Evolutionary conservation across 2,113 vertebrate species (phyloP).

Genomic region (Ardeotis arabs): DNA sequence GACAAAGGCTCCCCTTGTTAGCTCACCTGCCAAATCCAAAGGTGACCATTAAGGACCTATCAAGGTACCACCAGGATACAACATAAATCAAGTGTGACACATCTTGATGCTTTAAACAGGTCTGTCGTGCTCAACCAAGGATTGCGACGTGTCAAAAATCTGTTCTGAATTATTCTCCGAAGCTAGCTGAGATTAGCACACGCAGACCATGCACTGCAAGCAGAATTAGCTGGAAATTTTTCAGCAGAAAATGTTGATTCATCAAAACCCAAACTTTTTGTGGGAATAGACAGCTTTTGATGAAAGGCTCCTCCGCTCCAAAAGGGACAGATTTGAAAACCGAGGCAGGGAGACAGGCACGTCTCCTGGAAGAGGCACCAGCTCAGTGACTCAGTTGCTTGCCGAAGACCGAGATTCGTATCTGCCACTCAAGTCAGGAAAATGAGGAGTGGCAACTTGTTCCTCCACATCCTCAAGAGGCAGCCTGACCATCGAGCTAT

Average conservation of each 20-base stretch:
- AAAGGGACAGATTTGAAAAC: neutral
- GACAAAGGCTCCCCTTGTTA: constrained; percentile 57
- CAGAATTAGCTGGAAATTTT: neutral
- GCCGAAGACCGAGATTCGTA: fast-evolving
- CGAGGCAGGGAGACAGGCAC: neutral
- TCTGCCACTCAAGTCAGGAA: neutral
- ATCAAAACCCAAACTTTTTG: constrained; percentile 20
- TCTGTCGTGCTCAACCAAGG: neutral
- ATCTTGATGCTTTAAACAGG: neutral
- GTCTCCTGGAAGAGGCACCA: neutral
- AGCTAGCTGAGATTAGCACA: neutral
- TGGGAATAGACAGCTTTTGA: neutral
- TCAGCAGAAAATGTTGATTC: constrained; percentile 21
- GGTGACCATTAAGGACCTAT: constrained; percentile 1
- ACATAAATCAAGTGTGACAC: neutral
- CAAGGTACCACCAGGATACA: constrained; percentile 20
- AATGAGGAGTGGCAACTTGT: neutral
- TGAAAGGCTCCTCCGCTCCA: neutral
- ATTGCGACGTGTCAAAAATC: neutral
- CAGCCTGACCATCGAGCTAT: neutral
- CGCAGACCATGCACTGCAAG: neutral
- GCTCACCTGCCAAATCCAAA: neutral
- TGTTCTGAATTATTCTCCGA: neutral
- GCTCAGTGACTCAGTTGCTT: neutral
- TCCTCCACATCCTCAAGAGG: neutral